Conservation (phyloP, 30 jellyfish, hydroid and myxozoan species). For the Sanderia malayensis region DNA sequence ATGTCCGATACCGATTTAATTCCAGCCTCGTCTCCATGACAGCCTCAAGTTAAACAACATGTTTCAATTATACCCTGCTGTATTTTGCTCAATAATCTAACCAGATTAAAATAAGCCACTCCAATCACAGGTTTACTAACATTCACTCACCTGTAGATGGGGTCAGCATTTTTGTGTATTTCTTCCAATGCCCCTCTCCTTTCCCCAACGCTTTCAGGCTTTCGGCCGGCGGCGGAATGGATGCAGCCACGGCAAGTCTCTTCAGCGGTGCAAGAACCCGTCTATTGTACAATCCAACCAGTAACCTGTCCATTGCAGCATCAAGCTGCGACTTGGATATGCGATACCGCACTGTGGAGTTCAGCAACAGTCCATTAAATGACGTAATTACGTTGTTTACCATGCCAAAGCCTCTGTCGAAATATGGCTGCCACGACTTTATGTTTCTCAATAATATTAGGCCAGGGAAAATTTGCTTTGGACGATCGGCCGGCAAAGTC, state of each 20-base stretch:
- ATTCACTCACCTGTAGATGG: constrained; percentile 35
- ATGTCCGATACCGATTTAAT: too few species aligned
- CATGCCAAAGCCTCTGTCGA: background rate
- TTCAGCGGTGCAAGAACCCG: constrained; percentile 35
- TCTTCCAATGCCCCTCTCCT: background rate
- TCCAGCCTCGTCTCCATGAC: too few species aligned
- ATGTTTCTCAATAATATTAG: too few species aligned
- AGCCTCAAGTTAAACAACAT: too few species aligned
- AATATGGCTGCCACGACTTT: background rate
- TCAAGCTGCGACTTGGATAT: background rate
- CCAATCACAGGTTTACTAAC: too few species aligned
- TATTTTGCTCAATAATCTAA: too few species aligned
- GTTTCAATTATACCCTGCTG: too few species aligned
- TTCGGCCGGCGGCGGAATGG: constrained; percentile 60
- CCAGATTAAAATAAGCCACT: too few species aligned
- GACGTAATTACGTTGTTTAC: background rate
- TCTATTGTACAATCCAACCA: background rate
- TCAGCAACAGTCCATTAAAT: background rate
- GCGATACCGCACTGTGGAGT: constrained; percentile 1
- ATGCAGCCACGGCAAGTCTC: constrained; percentile 31
- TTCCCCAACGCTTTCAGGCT: constrained; percentile 23
- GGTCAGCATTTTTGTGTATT: constrained; percentile 3
- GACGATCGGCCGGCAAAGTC: too few species aligned
- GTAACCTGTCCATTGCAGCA: constrained; percentile 6
- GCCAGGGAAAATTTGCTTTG: too few species aligned